Evolutionary conservation across 2,888 invertebrate genomes (phyloP), one percentile per base, ranked within the genome.

Genomic region (Drosophila algonquin): DNA sequence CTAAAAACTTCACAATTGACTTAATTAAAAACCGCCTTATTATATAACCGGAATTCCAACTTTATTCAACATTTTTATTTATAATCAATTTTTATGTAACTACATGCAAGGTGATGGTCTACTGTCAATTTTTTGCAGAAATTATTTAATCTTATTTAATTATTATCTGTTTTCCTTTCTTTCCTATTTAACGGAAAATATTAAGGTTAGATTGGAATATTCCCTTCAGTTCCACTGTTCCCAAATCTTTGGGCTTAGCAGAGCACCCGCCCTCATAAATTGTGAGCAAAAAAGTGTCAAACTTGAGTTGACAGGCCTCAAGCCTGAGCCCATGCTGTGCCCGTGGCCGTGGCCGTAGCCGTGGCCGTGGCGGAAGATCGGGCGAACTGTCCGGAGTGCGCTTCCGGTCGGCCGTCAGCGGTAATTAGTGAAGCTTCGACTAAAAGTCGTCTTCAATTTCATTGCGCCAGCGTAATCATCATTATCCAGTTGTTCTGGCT

Each of bases 231-330:
- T 21, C 71, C 80, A 80, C 73, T 70, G 76, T 87, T 50, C n/a
- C 7, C 18, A 12, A 44, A 32, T 16, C 32, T 30, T 53, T 46
- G 51, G 70, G 70, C 64, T 59, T 60, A 61, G 24, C 32, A 16
- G 27, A 35, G 52, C 40, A 53, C 45, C 32, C 75, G 24, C 32
- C 24, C 81, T 86, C 84, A 88, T 88, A 84, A 84, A 83, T 88
- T 76, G 86, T 77, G 77, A 73, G 75, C 74, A 75, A 88, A 63
- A 86, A 85, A 85, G 87, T 85, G 89, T 85, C 85, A 88, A 85
- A 85, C 84, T 85, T 83, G 80, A 85, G 85, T 77, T 86, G 85
- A 88, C 89, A 85, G 81, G 68, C 63, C 62, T 63, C 27, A 45
- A 55, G 58, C 56, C 45, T 68, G 27, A 8, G 51, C 51, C 56